phyloP scores from a whole-genome alignment of 2,797 vertebrate genomes.

The Rhinophrynus dorsalis region DNA sequence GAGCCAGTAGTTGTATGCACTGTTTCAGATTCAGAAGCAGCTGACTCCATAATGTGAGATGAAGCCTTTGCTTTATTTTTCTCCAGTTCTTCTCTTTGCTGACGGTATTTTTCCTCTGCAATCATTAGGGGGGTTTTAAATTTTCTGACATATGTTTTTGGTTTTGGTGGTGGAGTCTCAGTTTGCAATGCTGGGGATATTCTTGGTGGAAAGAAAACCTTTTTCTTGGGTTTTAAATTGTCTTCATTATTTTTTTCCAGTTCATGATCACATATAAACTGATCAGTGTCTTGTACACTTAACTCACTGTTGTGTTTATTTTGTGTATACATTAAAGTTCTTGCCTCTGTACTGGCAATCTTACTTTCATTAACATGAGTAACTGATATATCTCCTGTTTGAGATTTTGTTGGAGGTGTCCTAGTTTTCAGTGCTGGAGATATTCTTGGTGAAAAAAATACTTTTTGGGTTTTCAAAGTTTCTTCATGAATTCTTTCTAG shows the following conservation, averaged over 20 bases:
- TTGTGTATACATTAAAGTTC: not conserved
- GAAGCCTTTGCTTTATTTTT: constrained; percentile 62
- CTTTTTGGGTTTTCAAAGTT: constrained; percentile 60
- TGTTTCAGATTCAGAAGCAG: constrained; percentile 24
- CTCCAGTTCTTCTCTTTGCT: constrained; percentile 72
- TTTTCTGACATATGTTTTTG: constrained; percentile 76
- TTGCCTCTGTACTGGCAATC: not conserved
- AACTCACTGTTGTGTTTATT: not conserved
- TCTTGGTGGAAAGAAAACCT: constrained; percentile 65
- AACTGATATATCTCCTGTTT: constrained; percentile 51
- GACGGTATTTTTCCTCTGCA: constrained; percentile 83
- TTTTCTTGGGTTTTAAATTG: constrained; percentile 61
- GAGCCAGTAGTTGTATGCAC: constrained; percentile 30
- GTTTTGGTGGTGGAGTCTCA: constrained; percentile 66
- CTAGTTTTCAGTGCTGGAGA: constrained; percentile 76
- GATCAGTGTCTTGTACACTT: constrained; percentile 33
- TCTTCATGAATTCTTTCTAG: constrained; percentile 51
- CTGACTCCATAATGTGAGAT: constrained; percentile 28
- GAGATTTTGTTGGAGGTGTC: constrained; percentile 65
- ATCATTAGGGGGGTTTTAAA: constrained; percentile 91
- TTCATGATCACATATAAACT: constrained; percentile 25
- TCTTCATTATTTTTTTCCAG: constrained; percentile 54
- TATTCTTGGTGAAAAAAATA: constrained; percentile 64
- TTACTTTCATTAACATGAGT: constrained; percentile 25
- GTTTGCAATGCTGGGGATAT: constrained; percentile 78